Base-by-base conservation (phyloP, 2,797 vertebrate species). In the Neomorphus geoffroyi region DNA sequence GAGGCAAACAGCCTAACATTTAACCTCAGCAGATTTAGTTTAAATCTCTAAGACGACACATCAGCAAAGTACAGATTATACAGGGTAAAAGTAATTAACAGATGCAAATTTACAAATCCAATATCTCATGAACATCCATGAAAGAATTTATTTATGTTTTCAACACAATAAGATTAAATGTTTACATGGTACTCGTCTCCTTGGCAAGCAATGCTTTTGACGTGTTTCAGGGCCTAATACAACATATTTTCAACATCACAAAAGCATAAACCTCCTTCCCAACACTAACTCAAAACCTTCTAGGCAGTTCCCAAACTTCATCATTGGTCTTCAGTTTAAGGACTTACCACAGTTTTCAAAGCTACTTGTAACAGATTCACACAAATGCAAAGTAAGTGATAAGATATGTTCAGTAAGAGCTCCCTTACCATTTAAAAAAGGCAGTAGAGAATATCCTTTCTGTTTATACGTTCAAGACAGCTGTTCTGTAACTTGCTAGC, bases 21-120 rank as follows among this genome's bases (percentile, higher is more conserved):
- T 65, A 88, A 95, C 87, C 58, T 92, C 90, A 39, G 27, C 56
- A 91, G 87, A 96, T 94, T 83, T 83, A 64, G 65, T 83, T 93
- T 90, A 92, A 94, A 92, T 86, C 84, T 91, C 83, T 71, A 80
- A 86, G 53, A 93, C 1, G 27, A 89, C 39, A 78, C 61, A 89
- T 90, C 65, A 94, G 78, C 69, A 80, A 91, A 92, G 37, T 41
- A 93, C 72, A 88, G 90, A 93, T 93, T 90, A 95, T 28, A 88
- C 21, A 86, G 24, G n/a, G 85, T 53, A 92, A 78, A 94, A 92
- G 72, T 90, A 93, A 91, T 90, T 96, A 95, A 93, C 72, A 88
- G 82, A 92, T 91, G 75, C 69, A 93, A 93, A 90, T 93, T 81
- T 84, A 54, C 33, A 93, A 96, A 93, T 75, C 79, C 30, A 35